Percentiles rank a stretch among this genome's conserved stretches.
Evolutionary conservation across 2,888 invertebrate genomes (phyloP).

Genomic region (Peribatodes rhomboidaria): DNA sequence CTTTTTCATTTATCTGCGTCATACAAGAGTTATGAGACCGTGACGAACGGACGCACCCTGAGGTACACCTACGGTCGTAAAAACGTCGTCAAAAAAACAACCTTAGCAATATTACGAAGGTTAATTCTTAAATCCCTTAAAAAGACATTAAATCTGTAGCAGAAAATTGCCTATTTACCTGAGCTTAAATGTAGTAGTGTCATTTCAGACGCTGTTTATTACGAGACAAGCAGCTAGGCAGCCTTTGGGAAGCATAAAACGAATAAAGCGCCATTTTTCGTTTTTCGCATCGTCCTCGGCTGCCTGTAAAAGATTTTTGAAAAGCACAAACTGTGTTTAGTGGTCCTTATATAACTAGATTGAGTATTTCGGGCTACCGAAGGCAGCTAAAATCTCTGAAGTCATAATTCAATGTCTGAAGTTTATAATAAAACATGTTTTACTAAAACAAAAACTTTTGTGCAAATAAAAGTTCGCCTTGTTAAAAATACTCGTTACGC

Average conservation of each 20-base stretch:
- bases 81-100: constrained; percentile 39
- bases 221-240: constrained; percentile 33
- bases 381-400: too few relatives aligned
- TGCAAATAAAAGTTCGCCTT: background rate
- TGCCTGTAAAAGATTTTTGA: background rate
- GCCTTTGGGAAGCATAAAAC: constrained; percentile 42
- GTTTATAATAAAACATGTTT: background rate
- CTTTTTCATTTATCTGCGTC: constrained; percentile 48
- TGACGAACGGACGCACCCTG: constrained; percentile 39
- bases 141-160: constrained; percentile 38
- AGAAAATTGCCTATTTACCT: constrained; percentile 42
- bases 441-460: background rate
- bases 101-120: constrained; percentile 27
- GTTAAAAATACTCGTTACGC: too few relatives aligned
- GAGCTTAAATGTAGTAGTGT: constrained; percentile 33
- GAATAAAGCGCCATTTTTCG: constrained; percentile 38
- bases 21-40: constrained; percentile 43
- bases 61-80: constrained; percentile 39
- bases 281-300: background rate
- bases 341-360: background rate
- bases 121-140: constrained; percentile 37
- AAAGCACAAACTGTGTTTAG: background rate
- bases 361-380: too few relatives aligned
- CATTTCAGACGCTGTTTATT: constrained; percentile 37
- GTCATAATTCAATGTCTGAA: too few relatives aligned